Base-by-base conservation (phyloP, 2,888 invertebrate genomes). In the Lasioglossum oenotherae region DNA sequence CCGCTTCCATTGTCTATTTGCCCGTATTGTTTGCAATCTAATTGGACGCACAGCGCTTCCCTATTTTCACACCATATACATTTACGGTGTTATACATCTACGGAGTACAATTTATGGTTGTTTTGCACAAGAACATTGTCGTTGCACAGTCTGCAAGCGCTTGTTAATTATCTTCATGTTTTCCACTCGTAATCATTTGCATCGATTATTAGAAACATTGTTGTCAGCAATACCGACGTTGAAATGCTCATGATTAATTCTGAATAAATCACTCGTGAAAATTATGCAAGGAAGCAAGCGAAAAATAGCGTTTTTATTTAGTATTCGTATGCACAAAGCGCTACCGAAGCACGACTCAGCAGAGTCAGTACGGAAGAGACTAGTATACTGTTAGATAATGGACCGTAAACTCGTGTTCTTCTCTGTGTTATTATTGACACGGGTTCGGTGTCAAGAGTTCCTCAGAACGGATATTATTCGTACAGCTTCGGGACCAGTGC, bases 401-500 rank as follows among this genome's bases (percentile, higher is more conserved):
- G n/a, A 57, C 3, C n/a, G 10, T 57, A 12, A n/a, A 57, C n/a
- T 35, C 16, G 31, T 6, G 35, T 16, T 35, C 8, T 23, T 38
- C 0, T 67, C 12, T 4, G 0, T 67, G 38, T 16, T 38, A 31
- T 35, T 19, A 35, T 6, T 35, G 19, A 67, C 16, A 23, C 6
- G 67, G 6, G 35, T 8, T 6, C 60, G 14, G 4, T 38, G 41
- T 19, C 19, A 1, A 19, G 73, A 44, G 2, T 27, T 6, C 19
- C 46, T 16, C 16, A 46, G 19, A 19, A 86, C 90, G 4, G 74
- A 78, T n/a, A 73, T 92, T 19, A 78, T 93, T 3, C 10, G 86
- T n/a, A 92, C 92, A 4, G 77, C 84, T 27, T 89, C 80, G 19
- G 93, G 93, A 64, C 84, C 88, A 8, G 91, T 93, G 12, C 90